Base-by-base conservation (phyloP, 1,140 invertebrate genomes). In the Atta texana region DNA sequence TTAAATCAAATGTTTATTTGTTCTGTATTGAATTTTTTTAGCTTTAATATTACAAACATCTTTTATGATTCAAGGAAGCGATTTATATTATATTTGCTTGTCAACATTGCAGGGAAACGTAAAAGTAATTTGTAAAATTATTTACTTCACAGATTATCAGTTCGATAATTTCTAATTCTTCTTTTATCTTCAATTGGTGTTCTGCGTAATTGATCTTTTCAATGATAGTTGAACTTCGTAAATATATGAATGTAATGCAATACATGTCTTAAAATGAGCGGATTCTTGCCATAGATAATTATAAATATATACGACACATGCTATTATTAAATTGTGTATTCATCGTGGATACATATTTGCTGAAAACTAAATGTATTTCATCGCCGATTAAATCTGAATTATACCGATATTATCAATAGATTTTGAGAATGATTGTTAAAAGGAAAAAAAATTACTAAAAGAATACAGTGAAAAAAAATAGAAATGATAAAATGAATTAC, bases 201-300 rank as follows among this genome's bases (percentile, higher is more conserved):
- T 49, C 44, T 57, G 24, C 31, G 66, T 39, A 49, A 82, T 14
- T 21, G 34, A 59, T 71, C 2, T 44, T 44, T 59, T 34, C 8
- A 64, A 64, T 14, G 12, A 69, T 14, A 24, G 7, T 28, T 49
- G 24, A 75, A 74, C 39, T 49, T 51, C 21, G 49, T 71, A 72
- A 61, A 61, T 18, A n/a, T 84, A 75, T 76, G 51, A 28, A 39
- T 76, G 49, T 75, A 76, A 76, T n/a, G n/a, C 49, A 53, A 77
- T 57, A 44, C 66, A 88, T 34, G 18, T 81, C 28, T 88, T 61
- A 8, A 59, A 81, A 80, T 89, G 80, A 82, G 88, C 89, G 86
- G 51, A 69, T 78, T 86, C 90, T 93, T 92, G 92, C 88, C 92
- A 92, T 87, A 92, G 85, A 68, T 61, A 49, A 87, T 91, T 86